phyloP scores from a whole-genome alignment of 2,888 invertebrate species.

The Silvanus unidentatus region DNA sequence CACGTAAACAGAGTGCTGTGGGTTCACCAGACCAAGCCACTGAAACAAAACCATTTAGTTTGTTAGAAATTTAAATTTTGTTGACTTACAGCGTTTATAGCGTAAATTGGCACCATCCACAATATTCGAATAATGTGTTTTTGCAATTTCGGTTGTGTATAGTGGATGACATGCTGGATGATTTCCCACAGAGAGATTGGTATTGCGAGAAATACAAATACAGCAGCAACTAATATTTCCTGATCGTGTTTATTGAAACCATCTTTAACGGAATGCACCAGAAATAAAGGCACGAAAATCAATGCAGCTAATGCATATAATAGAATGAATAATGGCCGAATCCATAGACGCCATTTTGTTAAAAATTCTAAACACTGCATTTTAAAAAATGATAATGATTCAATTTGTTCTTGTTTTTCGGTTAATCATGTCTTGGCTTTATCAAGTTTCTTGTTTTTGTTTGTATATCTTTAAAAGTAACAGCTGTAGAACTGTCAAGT shows the following conservation, averaged over 20 bases:
- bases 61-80: conserved; percentile 9
- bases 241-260: conserved; percentile 74
- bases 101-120: conserved; percentile 98
- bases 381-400: no score
- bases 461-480: no score
- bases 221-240: conserved; percentile 77
- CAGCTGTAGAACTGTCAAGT: no score
- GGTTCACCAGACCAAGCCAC: conserved; percentile 86
- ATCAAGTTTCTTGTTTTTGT: no score
- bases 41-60: conserved; percentile 35
- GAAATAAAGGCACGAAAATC: conserved; percentile 76
- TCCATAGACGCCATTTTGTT: conserved; percentile 79
- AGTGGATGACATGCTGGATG: conserved; percentile 87
- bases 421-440: no score
- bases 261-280: conserved; percentile 73
- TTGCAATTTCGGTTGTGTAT: conserved; percentile 85
- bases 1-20: conserved; percentile 83
- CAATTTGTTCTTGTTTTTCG: no score
- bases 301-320: conserved; percentile 75
- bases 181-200: conserved; percentile 95
- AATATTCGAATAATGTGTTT: conserved; percentile 90
- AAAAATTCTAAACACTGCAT: conserved; percentile 35
- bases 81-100: conserved; percentile 86
- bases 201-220: conserved; percentile 85
- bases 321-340: conserved; percentile 75